Evolutionary conservation across 2,888 invertebrate species (phyloP).

Genomic region (Stenotaenia linearis): DNA sequence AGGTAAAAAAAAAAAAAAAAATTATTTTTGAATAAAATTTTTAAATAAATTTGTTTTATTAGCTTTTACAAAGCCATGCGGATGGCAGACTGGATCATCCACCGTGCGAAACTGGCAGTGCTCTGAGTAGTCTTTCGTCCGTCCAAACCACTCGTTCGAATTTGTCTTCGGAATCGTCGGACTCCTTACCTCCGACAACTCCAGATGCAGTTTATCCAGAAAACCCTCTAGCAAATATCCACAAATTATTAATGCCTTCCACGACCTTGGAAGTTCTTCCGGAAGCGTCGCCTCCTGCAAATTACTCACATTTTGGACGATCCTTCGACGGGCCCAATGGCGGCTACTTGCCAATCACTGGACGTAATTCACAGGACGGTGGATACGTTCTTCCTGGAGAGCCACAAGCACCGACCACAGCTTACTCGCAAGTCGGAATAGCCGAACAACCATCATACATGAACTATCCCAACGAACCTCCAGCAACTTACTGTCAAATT

Average conservation of each 20-base stretch:
- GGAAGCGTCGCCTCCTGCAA: background rate
- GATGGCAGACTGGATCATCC: background rate
- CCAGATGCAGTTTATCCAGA: slow-evolving; percentile 34
- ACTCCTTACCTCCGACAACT: slow-evolving; percentile 33
- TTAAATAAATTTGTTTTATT: background rate
- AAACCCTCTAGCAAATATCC: slow-evolving; percentile 30
- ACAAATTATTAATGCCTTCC: background rate
- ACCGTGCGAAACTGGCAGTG: slow-evolving; percentile 21
- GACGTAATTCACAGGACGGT: background rate
- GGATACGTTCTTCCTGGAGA: slow-evolving; percentile 28
- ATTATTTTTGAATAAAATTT: background rate
- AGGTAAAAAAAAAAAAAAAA: background rate
- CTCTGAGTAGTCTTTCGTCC: slow-evolving; percentile 32
- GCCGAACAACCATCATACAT: background rate
- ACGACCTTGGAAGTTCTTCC: background rate
- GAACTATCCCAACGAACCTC: background rate
- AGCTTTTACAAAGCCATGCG: slow-evolving; percentile 13
- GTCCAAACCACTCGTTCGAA: slow-evolving; percentile 33
- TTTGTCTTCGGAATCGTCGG: slow-evolving; percentile 32
- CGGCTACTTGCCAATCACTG: background rate
- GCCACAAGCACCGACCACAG: background rate
- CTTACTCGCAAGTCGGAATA: slow-evolving; percentile 26
- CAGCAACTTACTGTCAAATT: background rate
- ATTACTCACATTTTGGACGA: slow-evolving; percentile 24
- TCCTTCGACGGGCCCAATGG: background rate